A percentile compares a stretch with the other conserved stretches of the same genome.
phyloP scores from a whole-genome alignment of 2,888 invertebrate genomes.

The Nysson spinosus region DNA sequence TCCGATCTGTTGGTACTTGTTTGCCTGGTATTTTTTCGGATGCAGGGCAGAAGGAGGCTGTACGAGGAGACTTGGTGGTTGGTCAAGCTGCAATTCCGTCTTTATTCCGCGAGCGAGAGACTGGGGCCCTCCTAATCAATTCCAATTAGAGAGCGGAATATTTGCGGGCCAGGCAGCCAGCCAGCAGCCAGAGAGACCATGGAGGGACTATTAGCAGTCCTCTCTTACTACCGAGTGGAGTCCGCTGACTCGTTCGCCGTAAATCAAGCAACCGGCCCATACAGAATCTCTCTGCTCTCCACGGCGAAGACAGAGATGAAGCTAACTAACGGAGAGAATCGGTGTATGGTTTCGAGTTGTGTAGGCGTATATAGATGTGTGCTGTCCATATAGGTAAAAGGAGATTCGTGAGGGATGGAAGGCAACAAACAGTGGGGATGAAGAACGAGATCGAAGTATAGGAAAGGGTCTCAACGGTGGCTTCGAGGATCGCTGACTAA shows the following conservation, averaged over 20 bases:
- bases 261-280: slow-evolving; percentile 74
- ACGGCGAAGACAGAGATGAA: slow-evolving; percentile 40
- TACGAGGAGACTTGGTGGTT: slow-evolving; percentile 34
- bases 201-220: slow-evolving; percentile 75
- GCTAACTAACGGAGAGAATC: background rate
- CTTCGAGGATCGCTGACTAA: slow-evolving; percentile 64
- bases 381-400: too few species aligned
- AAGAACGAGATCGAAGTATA: slow-evolving; percentile 16
- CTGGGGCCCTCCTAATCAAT: slow-evolving; percentile 74
- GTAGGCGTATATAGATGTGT: slow-evolving; percentile 25
- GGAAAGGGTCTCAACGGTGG: slow-evolving; percentile 23
- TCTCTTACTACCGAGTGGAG: slow-evolving; percentile 70
- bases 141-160: slow-evolving; percentile 77
- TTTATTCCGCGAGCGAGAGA: slow-evolving; percentile 68
- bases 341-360: slow-evolving; percentile 4
- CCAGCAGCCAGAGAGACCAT: slow-evolving; percentile 57
- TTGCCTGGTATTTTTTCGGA: slow-evolving; percentile 46
- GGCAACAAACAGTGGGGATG: background rate
- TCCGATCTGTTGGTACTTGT: slow-evolving; percentile 23
- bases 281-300: slow-evolving; percentile 47
- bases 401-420: background rate
- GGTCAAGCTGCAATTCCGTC: slow-evolving; percentile 68
- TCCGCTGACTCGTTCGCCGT: slow-evolving; percentile 71
- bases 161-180: slow-evolving; percentile 73
- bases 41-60: slow-evolving; percentile 1